Base-by-base conservation (phyloP, 2,797 vertebrate species). In the Bryconaethiops microstoma region DNA sequence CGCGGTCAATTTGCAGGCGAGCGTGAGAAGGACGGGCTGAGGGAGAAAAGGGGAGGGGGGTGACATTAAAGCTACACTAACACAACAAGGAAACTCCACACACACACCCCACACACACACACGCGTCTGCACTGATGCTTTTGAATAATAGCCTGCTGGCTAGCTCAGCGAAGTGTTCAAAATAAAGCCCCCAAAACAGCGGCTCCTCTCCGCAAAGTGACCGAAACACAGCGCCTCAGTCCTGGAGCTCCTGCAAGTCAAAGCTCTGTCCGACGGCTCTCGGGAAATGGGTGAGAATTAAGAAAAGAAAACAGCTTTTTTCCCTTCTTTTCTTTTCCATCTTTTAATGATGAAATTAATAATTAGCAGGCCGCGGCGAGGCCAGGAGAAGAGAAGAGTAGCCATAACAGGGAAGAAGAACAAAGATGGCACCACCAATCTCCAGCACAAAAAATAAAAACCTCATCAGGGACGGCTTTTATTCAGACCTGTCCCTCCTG, bases 61-160 rank as follows among this genome's bases (percentile, higher is more conserved):
- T 91, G 91, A 93, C 92, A 92, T 93, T 93, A 94, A 93, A 94
- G 93, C 92, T 93, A 91, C 93, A 94, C 92, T 93, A 90, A 67
- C 82, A 89, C 88, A 93, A 94, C 92, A 92, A 94, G 93, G 92
- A 95, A 94, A 94, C 92, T 88, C 86, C 87, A 81, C 90, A 39
- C 7, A 16, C 17, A 52, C 48, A 52, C 35, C 35, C 35, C 14
- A 7, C 16, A 45, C 39, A 70, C 68, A 71, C 39, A 77, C 91
- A 80, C 88, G 88, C 92, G 90, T 91, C 93, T 94, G 93, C 92
- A 91, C 92, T 92, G 90, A 88, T 91, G 86, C 83, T 91, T 91
- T 92, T 92, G 88, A 92, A 91, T 93, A 94, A 93, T 85, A 91
- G 88, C 91, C 88, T 83, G 82, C 75, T 70, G 89, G 91, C 91